These are phyloP conservation scores for Tympanoctomys barrerae DNA, from an alignment of 2,797 vertebrate species.

Conservation along the genomic window DNA sequence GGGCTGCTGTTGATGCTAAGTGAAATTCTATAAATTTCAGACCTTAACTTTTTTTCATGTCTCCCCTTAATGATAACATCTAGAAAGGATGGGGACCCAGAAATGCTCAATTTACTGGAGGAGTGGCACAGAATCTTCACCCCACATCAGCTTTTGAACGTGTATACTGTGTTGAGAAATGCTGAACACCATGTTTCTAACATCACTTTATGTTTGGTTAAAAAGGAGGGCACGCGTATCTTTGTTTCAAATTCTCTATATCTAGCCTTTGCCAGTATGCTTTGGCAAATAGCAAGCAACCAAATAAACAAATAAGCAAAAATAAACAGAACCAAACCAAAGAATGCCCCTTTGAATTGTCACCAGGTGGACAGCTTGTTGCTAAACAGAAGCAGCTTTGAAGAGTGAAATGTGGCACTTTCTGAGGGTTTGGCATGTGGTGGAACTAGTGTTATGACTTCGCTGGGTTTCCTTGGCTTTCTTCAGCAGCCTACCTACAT, in stretches of 20 bases:
- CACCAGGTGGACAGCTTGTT: not conserved
- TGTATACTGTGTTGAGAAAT: no score
- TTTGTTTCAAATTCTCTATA: not conserved
- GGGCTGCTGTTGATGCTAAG: not conserved
- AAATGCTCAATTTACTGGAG: not conserved
- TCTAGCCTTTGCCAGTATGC: slow-evolving; percentile 5
- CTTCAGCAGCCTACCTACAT: not conserved
- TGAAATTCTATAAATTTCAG: not conserved
- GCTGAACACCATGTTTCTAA: not conserved
- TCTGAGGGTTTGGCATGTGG: slow-evolving; percentile 42
- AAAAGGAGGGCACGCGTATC: not conserved
- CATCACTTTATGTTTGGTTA: not conserved
- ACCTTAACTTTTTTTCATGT: not conserved
- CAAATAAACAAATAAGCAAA: not conserved
- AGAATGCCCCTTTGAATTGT: not conserved
- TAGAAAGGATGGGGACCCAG: not conserved
- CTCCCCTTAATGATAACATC: not conserved
- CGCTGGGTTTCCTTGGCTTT: slow-evolving; percentile 50
- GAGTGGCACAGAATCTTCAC: not conserved
- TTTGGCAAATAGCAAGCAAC: not conserved
- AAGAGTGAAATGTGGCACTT: slow-evolving; percentile 17
- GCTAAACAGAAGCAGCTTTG: slow-evolving; percentile 26
- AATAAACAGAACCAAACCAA: not conserved
- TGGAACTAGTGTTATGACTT: slow-evolving; percentile 54
- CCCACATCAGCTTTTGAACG: not conserved